phyloP scores from a whole-genome alignment of 2,888 invertebrate species.

The Agonopterix heracliana region DNA sequence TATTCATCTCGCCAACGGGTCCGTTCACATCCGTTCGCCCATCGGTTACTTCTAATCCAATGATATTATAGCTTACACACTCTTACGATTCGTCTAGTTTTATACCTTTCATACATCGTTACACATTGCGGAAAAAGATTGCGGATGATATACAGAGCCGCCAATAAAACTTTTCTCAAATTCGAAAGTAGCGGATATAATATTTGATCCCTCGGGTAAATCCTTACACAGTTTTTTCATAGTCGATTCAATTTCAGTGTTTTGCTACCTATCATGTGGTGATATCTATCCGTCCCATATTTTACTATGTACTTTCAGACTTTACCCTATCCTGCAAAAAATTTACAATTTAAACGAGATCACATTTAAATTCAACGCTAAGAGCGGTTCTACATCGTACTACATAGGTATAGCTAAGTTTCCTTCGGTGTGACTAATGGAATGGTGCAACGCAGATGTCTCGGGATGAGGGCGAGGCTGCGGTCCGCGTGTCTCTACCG shows the following conservation, averaged over 20 bases:
- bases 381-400: not conserved
- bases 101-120: too few relatives aligned
- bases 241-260: too few relatives aligned
- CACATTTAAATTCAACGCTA: not conserved
- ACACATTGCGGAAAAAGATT: too few relatives aligned
- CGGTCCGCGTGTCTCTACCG: conserved; percentile 92
- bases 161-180: too few relatives aligned
- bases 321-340: too few relatives aligned
- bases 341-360: not conserved
- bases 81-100: not conserved
- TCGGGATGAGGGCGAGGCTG: conserved; percentile 90
- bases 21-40: conserved; percentile 2
- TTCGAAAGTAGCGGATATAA: too few relatives aligned
- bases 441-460: conserved; percentile 78
- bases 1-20: conserved; percentile 3
- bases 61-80: conserved; percentile 3
- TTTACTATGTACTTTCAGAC: too few relatives aligned
- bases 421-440: not conserved
- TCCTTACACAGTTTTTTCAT: too few relatives aligned
- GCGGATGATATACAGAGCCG: too few relatives aligned
- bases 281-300: not conserved
- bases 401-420: not conserved
- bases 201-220: too few relatives aligned
- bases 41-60: conserved; percentile 8
- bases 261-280: too few relatives aligned